Conservation (phyloP, 1,140 invertebrate genomes). For the Elysia chlorotica region DNA sequence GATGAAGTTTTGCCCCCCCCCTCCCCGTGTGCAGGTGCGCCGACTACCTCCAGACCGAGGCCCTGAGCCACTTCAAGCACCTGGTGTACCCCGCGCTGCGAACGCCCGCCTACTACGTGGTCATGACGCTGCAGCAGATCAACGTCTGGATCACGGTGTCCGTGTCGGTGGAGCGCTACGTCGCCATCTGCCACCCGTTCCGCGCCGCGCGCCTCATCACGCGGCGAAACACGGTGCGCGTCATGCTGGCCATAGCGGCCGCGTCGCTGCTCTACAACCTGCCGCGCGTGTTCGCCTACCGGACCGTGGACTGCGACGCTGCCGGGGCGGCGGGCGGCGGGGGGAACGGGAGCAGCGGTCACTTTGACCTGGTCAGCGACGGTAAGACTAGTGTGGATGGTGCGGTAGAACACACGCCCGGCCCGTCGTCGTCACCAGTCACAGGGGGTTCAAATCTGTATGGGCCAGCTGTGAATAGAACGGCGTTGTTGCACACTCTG, state of each 20-base stretch:
- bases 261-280: slow-evolving; percentile 54
- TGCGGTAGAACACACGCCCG: too few relatives aligned
- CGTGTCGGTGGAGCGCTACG: slow-evolving; percentile 57
- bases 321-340: too few relatives aligned
- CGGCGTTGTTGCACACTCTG: too few relatives aligned
- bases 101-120: slow-evolving; percentile 43
- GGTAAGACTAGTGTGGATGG: too few relatives aligned
- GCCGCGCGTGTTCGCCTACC: slow-evolving; percentile 47
- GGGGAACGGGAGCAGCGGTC: too few relatives aligned
- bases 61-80: slow-evolving; percentile 57
- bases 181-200: slow-evolving; percentile 57
- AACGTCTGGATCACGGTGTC: slow-evolving; percentile 60
- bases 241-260: slow-evolving; percentile 36
- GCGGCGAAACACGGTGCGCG: slow-evolving; percentile 40
- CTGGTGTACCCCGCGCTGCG: slow-evolving; percentile 48
- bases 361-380: too few relatives aligned
- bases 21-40: too few relatives aligned
- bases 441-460: too few relatives aligned
- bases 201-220: slow-evolving; percentile 44
- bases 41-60: slow-evolving; percentile 27
- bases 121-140: slow-evolving; percentile 56
- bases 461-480: too few relatives aligned
- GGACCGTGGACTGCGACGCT: slow-evolving; percentile 15
- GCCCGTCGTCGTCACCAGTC: too few relatives aligned
- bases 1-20: too few relatives aligned